Conservation (phyloP, 64 coral and sea anemone species). For the Anthopleura sola region DNA sequence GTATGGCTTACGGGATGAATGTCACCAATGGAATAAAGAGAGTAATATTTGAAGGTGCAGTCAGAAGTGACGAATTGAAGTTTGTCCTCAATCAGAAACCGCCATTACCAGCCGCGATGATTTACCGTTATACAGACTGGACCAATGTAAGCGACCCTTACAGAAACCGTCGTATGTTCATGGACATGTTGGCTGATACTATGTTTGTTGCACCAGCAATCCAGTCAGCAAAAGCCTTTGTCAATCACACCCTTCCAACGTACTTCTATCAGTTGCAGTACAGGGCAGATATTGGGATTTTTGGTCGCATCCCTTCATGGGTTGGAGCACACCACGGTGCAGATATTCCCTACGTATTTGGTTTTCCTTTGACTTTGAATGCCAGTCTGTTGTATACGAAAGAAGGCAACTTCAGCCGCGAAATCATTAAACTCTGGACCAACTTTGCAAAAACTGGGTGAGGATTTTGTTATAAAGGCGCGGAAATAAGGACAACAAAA, state of each 20-base stretch:
- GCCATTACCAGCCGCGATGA: conserved; percentile 5
- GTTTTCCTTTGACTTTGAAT: neutral
- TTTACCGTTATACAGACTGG: conserved; percentile 75
- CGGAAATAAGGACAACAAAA: neutral
- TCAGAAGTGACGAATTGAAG: neutral
- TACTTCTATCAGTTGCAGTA: conserved; percentile 48
- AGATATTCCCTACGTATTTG: conserved; percentile 57
- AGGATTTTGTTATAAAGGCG: neutral
- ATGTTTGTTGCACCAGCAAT: conserved; percentile 20
- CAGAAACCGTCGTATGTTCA: conserved; percentile 26
- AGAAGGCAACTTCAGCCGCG: conserved; percentile 36
- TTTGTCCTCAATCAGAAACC: neutral
- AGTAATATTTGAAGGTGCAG: conserved; percentile 5
- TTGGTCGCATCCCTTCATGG: conserved; percentile 37
- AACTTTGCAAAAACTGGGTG: conserved; percentile 58
- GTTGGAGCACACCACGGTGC: conserved; percentile 37
- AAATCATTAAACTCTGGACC: conserved; percentile 29
- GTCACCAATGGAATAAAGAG: conserved; percentile 38
- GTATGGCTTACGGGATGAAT: neutral
- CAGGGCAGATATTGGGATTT: neutral
- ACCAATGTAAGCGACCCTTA: conserved; percentile 32
- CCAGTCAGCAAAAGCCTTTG: conserved; percentile 17
- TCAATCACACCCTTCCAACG: neutral
- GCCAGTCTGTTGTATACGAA: neutral
- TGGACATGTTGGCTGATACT: conserved; percentile 38